Evolutionary conservation across 2,797 vertebrate species (phyloP).

Genomic region (Enteromius radiatus): DNA sequence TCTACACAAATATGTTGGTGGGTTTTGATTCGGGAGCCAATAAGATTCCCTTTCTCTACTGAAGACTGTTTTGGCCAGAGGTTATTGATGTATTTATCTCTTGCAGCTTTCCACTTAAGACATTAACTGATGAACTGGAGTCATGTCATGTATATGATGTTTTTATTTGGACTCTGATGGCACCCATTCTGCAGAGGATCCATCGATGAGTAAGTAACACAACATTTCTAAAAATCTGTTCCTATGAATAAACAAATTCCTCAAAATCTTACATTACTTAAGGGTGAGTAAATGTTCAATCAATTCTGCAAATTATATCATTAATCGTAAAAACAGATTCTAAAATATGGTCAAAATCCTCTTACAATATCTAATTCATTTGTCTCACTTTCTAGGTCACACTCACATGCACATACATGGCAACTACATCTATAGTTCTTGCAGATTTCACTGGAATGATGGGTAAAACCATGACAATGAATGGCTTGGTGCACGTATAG

Average conservation of each 20-base stretch:
- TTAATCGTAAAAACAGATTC: background rate
- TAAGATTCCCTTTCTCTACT: background rate
- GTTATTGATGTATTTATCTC: background rate
- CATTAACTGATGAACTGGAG: background rate
- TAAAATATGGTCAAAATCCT: background rate
- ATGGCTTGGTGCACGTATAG: slow-evolving; percentile 30
- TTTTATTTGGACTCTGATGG: background rate
- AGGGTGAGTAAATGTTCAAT: background rate
- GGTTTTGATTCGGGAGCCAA: background rate
- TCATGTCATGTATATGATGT: background rate
- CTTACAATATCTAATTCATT: background rate
- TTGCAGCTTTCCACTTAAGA: background rate
- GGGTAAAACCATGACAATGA: slow-evolving; percentile 26
- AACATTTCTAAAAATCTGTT: background rate
- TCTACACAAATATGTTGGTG: background rate
- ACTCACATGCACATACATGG: slow-evolving; percentile 8
- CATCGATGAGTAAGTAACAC: background rate
- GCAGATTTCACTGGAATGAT: slow-evolving; percentile 24
- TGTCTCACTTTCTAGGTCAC: background rate
- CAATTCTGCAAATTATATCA: background rate
- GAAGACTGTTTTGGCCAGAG: background rate
- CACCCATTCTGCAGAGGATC: background rate
- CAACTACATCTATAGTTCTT: slow-evolving; percentile 27
- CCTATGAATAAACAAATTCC: background rate
- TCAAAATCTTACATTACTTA: background rate